Conservation (phyloP, 2,113 vertebrate genomes). For the Daubentonia madagascariensis region DNA sequence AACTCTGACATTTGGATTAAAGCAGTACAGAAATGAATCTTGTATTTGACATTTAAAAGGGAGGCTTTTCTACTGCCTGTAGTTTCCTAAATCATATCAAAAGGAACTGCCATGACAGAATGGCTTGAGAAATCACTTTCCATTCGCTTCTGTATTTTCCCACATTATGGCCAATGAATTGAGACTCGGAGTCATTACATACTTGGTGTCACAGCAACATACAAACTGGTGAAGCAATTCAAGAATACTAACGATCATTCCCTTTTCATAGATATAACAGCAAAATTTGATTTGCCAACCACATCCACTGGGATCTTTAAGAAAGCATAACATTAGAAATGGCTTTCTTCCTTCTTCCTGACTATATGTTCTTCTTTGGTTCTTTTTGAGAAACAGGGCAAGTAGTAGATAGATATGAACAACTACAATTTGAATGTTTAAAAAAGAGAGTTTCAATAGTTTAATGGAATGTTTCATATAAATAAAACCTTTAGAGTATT, state of each 20-base stretch:
- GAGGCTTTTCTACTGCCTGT: constrained; percentile 80
- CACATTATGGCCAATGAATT: constrained; percentile 74
- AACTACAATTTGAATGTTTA: neutral
- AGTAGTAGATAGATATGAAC: neutral
- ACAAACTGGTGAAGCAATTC: constrained; percentile 49
- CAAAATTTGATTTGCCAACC: constrained; percentile 47
- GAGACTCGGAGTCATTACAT: constrained; percentile 73
- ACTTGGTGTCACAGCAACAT: constrained; percentile 49
- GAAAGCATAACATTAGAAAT: constrained; percentile 57
- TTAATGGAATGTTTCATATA: neutral
- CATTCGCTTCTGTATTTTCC: constrained; percentile 78
- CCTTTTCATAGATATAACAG: constrained; percentile 46
- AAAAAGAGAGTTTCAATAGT: neutral
- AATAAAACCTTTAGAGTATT: neutral
- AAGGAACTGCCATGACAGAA: constrained; percentile 77
- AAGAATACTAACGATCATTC: constrained; percentile 58
- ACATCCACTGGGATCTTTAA: constrained; percentile 34
- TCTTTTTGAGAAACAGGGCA: neutral
- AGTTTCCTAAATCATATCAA: constrained; percentile 84
- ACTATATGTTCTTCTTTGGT: neutral
- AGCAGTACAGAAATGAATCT: constrained; percentile 84
- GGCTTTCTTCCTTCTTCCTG: neutral
- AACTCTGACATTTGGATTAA: constrained; percentile 84
- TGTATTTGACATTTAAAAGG: constrained; percentile 86
- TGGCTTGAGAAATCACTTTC: constrained; percentile 77